Percentiles rank a stretch among this genome's conserved stretches.
These are phyloP conservation scores for Serinus canaria DNA, from an alignment of 2,113 vertebrate genomes.

Conservation along the genomic window DNA sequence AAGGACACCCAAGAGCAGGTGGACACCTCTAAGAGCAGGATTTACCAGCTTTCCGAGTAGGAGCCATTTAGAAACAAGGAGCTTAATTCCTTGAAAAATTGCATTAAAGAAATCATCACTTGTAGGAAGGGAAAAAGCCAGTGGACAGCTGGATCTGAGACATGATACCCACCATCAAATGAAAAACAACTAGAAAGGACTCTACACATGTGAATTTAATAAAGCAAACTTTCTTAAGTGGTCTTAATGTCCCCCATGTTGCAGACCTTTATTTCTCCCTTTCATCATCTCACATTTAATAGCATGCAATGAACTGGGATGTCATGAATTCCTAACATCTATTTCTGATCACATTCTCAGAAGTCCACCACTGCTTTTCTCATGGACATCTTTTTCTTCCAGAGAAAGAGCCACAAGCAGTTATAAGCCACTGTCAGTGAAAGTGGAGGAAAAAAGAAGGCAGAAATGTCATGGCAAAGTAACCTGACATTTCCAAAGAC, in stretches of 20 bases:
- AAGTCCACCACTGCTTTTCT: neutral
- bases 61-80: neutral
- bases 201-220: neutral
- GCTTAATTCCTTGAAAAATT: neutral
- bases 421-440: rapidly evolving
- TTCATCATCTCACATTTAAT: neutral
- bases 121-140: neutral
- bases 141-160: neutral
- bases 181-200: neutral
- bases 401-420: neutral
- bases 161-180: neutral
- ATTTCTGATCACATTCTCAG: neutral
- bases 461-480: neutral
- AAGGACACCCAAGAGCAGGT: neutral
- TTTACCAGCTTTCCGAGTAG: neutral
- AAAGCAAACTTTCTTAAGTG: neutral
- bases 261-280: neutral
- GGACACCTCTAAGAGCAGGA: neutral
- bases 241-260: rapidly evolving
- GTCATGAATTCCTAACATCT: neutral
- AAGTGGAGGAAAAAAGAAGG: neutral
- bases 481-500: neutral
- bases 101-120: neutral
- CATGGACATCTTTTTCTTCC: neutral
- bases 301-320: neutral